Evolutionary conservation across 2,113 vertebrate species (phyloP), one percentile per base, ranked within the genome.

Genomic region (Platichthys stellatus): DNA sequence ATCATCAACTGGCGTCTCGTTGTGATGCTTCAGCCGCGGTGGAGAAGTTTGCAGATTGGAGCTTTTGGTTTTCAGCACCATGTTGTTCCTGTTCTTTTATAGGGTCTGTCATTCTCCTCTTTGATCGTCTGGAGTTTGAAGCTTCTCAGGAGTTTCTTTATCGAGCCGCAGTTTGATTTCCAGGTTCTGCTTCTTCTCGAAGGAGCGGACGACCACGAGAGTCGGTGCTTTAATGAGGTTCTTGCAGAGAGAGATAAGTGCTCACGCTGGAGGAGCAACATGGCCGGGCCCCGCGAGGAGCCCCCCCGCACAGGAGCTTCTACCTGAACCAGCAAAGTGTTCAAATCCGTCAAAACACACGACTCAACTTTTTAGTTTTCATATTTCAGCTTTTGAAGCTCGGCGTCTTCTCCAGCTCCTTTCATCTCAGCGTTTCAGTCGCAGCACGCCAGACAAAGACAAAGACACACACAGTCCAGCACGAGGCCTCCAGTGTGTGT

Each of bases 321-420:
- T 17, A 9, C 58, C 18, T 26, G 51, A 24, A 3, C 31, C 47
- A 11, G 40, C 0, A 21, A 67, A 15, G 57, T 31, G 31, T 18
- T 35, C 2, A 35, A 28, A 1, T 28, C 2, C 21, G 4, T 74
- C 47, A 69, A 76, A 87, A 58, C 26, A 63, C 68, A 20, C 43
- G 14, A 45, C 28, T 11, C 11, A 6, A 3, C 5, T 53, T 62
- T 45, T 20, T 13, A 67, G 71, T 59, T 76, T 79, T 76, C 12
- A 45, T 64, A 72, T 63, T 72, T 66, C 31, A 65, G 15, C 56
- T 57, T 82, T 69, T 82, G 73, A 72, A 77, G 26, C 61, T 12
- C 38, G 54, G 53, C 53, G 1, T 5, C 23, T 26, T 14, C 4
- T 23, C 58, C 45, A 43, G 58, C 51, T 49, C 69, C 76, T 61